Evolutionary conservation across 2,797 vertebrate genomes (phyloP).

Genomic region (Chaetophractus vellerosus): DNA sequence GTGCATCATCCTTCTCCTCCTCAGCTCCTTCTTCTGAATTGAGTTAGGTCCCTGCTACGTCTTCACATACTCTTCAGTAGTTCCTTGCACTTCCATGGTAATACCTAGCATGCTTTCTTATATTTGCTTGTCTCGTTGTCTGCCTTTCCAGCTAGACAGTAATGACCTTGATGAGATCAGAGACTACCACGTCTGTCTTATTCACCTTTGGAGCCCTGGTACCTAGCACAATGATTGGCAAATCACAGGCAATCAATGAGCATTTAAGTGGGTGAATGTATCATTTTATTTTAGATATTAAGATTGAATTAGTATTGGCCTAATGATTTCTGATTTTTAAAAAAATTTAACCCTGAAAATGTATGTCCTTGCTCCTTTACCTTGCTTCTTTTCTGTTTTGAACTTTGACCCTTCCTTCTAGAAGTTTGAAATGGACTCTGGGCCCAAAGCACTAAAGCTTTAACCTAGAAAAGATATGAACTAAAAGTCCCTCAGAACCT

Average conservation of each 20-base stretch:
- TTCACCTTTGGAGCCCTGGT: background rate
- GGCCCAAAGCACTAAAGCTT: background rate
- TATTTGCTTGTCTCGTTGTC: background rate
- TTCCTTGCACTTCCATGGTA: background rate
- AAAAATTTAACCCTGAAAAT: background rate
- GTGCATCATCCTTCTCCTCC: background rate
- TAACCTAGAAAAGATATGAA: background rate
- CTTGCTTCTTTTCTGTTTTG: background rate
- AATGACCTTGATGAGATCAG: background rate
- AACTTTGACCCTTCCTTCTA: background rate
- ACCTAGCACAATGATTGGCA: background rate
- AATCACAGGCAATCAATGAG: background rate
- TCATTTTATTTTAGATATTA: background rate
- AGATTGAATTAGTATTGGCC: background rate
- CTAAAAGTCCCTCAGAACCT: background rate
- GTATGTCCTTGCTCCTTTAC: background rate
- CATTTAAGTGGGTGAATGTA: background rate
- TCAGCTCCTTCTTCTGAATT: background rate
- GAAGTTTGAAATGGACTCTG: background rate
- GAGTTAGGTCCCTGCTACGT: background rate
- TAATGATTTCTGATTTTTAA: background rate
- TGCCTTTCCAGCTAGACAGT: background rate
- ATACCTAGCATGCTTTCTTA: background rate
- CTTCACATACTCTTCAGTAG: background rate
- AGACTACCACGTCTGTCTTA: background rate